Evolutionary conservation across 1,140 invertebrate genomes (phyloP).

Genomic region (Micrasema longulum): DNA sequence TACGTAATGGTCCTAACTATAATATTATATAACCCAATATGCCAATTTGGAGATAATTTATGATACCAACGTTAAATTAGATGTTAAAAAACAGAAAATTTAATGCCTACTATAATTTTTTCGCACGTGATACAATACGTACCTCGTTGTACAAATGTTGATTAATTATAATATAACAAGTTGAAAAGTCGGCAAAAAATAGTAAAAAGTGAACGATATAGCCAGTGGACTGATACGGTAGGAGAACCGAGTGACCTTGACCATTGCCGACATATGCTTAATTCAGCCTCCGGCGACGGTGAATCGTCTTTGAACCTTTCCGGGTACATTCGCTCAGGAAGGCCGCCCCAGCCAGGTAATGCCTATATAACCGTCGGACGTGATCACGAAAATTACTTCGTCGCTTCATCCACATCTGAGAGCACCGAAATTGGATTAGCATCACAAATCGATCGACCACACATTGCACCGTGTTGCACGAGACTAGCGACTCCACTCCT

Average conservation of each 20-base stretch:
- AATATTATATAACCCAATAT: too few species aligned
- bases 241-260: conserved; percentile 27
- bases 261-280: conserved; percentile 31
- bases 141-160: not conserved
- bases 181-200: conserved; percentile 17
- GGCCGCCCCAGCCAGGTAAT: conserved; percentile 32
- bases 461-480: conserved; percentile 7
- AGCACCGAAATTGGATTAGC: conserved; percentile 29
- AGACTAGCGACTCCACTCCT: conserved; percentile 30
- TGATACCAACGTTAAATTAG: too few species aligned
- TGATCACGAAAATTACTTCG: conserved; percentile 46
- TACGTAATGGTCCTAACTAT: too few species aligned
- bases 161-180: not conserved
- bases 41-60: too few species aligned
- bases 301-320: conserved; percentile 44
- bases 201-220: conserved; percentile 28
- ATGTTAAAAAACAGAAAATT: too few species aligned
- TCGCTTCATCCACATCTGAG: conserved; percentile 42
- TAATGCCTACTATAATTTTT: too few species aligned
- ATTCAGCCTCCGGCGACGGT: conserved; percentile 14
- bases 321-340: conserved; percentile 50
- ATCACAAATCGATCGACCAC: conserved; percentile 16
- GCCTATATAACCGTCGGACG: conserved; percentile 47
- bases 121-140: conserved; percentile 2
- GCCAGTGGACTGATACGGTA: conserved; percentile 3